These are phyloP conservation scores for Neolamprologus modestus DNA, from an alignment of 2,113 vertebrate species.

Conservation along the genomic window DNA sequence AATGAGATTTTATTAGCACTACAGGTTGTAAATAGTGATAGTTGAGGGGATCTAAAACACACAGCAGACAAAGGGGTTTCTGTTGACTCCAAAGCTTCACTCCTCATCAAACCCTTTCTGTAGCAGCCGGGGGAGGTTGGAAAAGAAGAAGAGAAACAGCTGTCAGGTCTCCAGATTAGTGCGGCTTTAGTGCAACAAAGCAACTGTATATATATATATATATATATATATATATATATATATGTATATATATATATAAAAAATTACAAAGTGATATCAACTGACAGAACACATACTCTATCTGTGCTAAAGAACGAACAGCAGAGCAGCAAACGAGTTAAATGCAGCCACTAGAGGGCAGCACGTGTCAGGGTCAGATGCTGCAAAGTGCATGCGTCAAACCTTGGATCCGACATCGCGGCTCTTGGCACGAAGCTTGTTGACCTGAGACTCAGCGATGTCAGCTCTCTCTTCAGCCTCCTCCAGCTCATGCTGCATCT, in stretches of 20 bases:
- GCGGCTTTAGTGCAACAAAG: neutral
- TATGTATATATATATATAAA: neutral
- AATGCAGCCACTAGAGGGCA: conserved; percentile 3
- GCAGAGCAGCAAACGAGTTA: neutral
- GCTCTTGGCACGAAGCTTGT: conserved; percentile 72
- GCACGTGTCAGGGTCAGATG: neutral
- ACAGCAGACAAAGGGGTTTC: conserved; percentile 25
- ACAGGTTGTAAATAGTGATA: conserved; percentile 29
- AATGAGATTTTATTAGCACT: conserved; percentile 60
- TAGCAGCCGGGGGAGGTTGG: neutral
- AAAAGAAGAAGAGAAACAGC: conserved; percentile 15
- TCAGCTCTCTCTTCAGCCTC: conserved; percentile 73
- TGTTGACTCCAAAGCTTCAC: conserved; percentile 57
- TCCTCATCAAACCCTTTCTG: conserved; percentile 78
- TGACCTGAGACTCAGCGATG: conserved; percentile 74
- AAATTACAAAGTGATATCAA: neutral
- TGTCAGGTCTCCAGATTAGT: conserved; percentile 25
- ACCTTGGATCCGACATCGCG: conserved; percentile 71
- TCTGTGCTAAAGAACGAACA: neutral
- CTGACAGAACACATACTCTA: neutral
- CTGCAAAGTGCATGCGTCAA: neutral
- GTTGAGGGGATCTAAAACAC: conserved; percentile 18
- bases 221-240: fast-evolving
- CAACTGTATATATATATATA: neutral
- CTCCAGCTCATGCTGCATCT: conserved; percentile 75